phyloP scores from a whole-genome alignment of 2,797 vertebrate species.

The Parauchenoglanis punctatus region DNA sequence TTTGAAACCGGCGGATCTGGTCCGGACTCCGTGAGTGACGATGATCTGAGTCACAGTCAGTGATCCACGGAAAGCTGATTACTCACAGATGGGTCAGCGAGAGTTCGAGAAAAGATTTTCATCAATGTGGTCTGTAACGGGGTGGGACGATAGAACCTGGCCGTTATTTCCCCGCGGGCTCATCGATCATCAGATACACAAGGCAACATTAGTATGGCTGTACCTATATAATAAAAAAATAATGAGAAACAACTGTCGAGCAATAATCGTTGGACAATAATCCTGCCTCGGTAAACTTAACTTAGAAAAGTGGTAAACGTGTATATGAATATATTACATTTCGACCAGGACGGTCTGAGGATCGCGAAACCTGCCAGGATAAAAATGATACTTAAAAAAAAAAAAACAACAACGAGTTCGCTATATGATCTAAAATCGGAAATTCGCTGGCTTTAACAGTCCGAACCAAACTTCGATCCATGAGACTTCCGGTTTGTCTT shows the following conservation, averaged over 20 bases:
- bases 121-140: not conserved
- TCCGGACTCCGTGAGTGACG: constrained; percentile 30
- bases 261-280: constrained; percentile 70
- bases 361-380: constrained; percentile 23
- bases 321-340: constrained; percentile 60
- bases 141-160: not conserved
- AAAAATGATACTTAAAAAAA: constrained; percentile 25
- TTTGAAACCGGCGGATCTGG: constrained; percentile 15
- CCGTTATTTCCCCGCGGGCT: not conserved
- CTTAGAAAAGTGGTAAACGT: constrained; percentile 61
- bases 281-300: constrained; percentile 77
- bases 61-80: constrained; percentile 27
- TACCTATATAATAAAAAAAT: constrained; percentile 7
- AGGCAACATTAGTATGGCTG: constrained; percentile 4
- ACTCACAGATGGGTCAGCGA: constrained; percentile 24
- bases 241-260: constrained; percentile 29
- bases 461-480: constrained; percentile 16
- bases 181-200: constrained; percentile 1
- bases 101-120: not conserved
- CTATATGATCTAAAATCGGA: not conserved
- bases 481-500: not conserved
- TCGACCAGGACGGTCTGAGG: constrained; percentile 36
- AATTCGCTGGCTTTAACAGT: constrained; percentile 31
- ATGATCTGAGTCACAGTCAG: constrained; percentile 24
- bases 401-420: not conserved